phyloP scores from a whole-genome alignment of 2,113 vertebrate genomes.

The Dolichallabes microphthalmus region DNA sequence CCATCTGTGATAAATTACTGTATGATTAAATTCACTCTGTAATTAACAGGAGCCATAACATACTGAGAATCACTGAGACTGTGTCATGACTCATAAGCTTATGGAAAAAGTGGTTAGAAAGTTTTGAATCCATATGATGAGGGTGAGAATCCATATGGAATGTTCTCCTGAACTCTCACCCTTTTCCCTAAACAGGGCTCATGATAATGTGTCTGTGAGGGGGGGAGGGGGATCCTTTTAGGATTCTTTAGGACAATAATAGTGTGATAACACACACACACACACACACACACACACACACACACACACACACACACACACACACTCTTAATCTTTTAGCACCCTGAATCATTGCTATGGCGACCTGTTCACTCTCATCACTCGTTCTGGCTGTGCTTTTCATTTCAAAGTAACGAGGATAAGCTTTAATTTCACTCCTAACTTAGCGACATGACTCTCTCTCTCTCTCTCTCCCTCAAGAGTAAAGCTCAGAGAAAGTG shows the following conservation, averaged over 20 bases:
- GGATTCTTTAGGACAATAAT: not conserved
- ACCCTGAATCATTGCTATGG: not conserved
- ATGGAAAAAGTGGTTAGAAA: not conserved
- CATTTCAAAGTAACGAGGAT: constrained; percentile 4
- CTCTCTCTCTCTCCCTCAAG: not conserved
- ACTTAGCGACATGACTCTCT: not conserved
- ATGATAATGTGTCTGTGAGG: no score
- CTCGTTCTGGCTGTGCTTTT: not conserved
- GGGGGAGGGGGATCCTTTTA: not conserved
- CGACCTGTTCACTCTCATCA: not conserved
- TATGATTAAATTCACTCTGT: not conserved
- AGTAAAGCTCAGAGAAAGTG: not conserved
- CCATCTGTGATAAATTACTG: not conserved
- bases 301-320: constrained; percentile 1
- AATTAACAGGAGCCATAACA: constrained; percentile 24
- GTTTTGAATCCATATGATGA: not conserved
- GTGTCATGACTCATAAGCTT: not conserved
- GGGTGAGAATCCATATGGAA: not conserved
- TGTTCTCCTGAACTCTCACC: constrained; percentile 6
- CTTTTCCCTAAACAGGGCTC: not conserved
- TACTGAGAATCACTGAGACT: not conserved
- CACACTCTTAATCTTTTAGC: not conserved
- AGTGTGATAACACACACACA: constrained; percentile 1
- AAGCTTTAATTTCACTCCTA: constrained; percentile 1
- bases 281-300: not conserved